Base-by-base conservation (phyloP, 2,888 invertebrate species). In the Himalopsyche anomala region DNA sequence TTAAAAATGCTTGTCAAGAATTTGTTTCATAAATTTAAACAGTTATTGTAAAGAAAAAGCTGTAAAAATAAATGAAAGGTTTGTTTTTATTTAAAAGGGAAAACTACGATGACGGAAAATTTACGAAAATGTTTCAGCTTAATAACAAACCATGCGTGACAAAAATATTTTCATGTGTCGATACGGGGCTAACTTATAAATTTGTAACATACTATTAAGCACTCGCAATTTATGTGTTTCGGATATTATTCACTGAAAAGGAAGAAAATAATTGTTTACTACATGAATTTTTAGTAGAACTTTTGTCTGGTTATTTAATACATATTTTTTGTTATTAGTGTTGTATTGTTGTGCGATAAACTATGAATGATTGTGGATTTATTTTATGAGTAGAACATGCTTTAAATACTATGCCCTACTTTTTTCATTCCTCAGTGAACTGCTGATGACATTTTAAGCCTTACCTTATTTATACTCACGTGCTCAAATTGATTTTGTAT, bases 91-190 rank as follows among this genome's bases (percentile, higher is more conserved):
- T 51, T 2, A 51, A 51, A 45, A 51, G 15, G 19, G 19, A 62
- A 62, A 62, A 62, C 28, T 28, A 62, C 5, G 6, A 9, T 62
- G 0, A 62, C 62, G 19, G 19, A 62, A 28, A 62, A 62, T 62
- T 9, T 3, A 28, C 19, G 79, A 82, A 82, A 85, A 85, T 85
- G 85, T 81, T 79, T 79, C 69, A 74, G 74, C 82, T 85, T 85
- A 82, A 82, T 85, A 85, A 80, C 82, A 74, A 85, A 85, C 81
- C 81, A 80, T 82, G 85, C 85, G 85, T 85, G 85, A 80, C 85
- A 56, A 85, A 74, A 82, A 74, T 82, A 85, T 85, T 85, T 85
- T 74, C 85, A 84, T 84, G 40, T 84, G 84, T 84, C 84, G 84
- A 84, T 84, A 84, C 56, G 80, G 38, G 40, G 38, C 42, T 62